A percentile compares a stretch with the other conserved stretches of the same genome.
Conservation (phyloP, 2,113 vertebrate species). For the Furnarius figulus region DNA sequence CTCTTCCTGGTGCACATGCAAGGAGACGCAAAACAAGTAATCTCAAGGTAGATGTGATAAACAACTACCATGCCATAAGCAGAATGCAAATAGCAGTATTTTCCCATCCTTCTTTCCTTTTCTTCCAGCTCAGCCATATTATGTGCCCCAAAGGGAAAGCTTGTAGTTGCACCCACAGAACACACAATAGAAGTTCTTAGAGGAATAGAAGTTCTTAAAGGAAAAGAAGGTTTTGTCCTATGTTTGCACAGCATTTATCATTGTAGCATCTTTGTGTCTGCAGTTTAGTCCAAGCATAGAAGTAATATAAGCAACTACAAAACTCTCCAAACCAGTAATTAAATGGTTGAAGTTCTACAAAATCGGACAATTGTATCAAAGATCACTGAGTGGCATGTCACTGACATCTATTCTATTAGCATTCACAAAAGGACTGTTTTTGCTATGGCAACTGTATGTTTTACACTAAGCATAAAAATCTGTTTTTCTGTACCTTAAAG, state of each 20-base stretch:
- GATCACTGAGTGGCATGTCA: rapidly evolving
- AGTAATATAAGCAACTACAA: not conserved
- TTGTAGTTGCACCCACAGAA: not conserved
- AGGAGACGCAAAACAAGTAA: not conserved
- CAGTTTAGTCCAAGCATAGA: not conserved
- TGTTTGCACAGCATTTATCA: not conserved
- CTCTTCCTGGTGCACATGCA: not conserved
- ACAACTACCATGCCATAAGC: not conserved
- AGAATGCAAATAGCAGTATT: not conserved
- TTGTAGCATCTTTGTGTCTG: not conserved
- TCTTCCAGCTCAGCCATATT: not conserved
- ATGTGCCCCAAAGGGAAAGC: not conserved
- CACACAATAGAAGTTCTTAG: not conserved
- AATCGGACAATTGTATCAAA: not conserved
- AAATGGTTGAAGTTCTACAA: not conserved
- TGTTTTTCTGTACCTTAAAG: not conserved
- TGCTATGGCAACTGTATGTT: not conserved
- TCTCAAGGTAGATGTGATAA: not conserved
- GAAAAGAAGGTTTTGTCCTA: not conserved
- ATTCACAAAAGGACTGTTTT: not conserved
- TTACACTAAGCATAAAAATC: not conserved
- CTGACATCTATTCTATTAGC: not conserved
- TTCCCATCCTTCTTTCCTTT: not conserved
- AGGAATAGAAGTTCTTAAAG: not conserved
- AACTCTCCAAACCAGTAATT: not conserved